Evolutionary conservation across 2,113 vertebrate genomes (phyloP).

Genomic region (Galeopterus variegatus): DNA sequence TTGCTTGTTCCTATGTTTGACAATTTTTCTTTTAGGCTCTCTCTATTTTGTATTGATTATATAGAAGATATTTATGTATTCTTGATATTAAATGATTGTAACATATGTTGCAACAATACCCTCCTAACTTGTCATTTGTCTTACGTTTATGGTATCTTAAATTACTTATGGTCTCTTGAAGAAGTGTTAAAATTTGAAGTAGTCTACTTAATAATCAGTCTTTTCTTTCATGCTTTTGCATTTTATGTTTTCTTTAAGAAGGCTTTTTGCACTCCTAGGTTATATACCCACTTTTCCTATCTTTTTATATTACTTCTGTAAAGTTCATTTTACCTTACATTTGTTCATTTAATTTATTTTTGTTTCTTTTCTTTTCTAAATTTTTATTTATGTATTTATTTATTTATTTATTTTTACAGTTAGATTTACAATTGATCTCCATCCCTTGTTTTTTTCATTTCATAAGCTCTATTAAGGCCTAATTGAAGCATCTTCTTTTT

Average conservation of each 20-base stretch:
- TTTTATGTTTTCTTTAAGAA: constrained; percentile 10
- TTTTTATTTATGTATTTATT: no score
- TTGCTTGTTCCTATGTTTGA: background rate
- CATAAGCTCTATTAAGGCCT: background rate
- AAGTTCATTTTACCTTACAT: background rate
- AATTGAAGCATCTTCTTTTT: background rate
- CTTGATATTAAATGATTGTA: background rate
- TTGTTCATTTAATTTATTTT: no score
- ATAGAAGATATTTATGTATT: background rate
- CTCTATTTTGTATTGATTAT: background rate
- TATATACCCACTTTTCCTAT: background rate
- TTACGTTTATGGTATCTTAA: background rate
- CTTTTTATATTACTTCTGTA: background rate
- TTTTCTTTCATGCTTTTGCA: background rate
- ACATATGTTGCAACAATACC: background rate
- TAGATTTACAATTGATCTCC: background rate
- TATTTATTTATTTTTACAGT: background rate
- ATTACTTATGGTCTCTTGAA: background rate
- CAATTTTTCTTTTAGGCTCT: background rate
- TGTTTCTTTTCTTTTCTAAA: no score
- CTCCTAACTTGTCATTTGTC: background rate
- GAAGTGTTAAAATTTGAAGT: background rate
- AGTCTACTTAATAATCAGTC: constrained; percentile 1
- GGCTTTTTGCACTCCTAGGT: background rate
- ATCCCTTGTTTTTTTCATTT: constrained; percentile 2